Percentiles rank a stretch among this genome's conserved stretches.
phyloP scores from a whole-genome alignment of 2,888 invertebrate species.

The Schizaphis graminum region DNA sequence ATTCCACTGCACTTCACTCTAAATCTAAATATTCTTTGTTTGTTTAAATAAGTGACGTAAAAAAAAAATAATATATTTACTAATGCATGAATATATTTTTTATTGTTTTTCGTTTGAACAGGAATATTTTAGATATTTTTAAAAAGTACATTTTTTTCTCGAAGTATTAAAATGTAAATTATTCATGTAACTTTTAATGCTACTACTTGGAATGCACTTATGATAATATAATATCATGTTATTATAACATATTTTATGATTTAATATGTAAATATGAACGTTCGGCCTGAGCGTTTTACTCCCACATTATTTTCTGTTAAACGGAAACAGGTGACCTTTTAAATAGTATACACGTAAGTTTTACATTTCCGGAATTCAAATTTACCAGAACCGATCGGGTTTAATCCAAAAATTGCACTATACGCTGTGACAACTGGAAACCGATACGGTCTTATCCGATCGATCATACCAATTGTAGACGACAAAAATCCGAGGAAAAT shows the following conservation, averaged over 20 bases:
- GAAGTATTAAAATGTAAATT: neutral
- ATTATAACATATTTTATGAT: neutral
- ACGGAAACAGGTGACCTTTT: neutral
- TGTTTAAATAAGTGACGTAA: conserved; percentile 7
- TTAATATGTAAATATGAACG: neutral
- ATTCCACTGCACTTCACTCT: neutral
- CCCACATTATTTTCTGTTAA: neutral
- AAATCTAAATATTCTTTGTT: conserved; percentile 7
- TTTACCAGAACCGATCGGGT: neutral
- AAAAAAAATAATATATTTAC: neutral
- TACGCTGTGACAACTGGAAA: neutral
- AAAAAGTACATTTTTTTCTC: neutral
- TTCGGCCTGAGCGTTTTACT: neutral
- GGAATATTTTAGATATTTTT: neutral
- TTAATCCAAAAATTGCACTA: neutral
- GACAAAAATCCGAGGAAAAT: neutral
- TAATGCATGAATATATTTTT: neutral
- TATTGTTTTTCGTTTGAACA: neutral
- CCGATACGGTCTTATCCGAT: neutral
- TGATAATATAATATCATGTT: neutral
- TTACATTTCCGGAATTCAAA: neutral
- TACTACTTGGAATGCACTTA: neutral
- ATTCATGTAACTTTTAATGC: neutral
- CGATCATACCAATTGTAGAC: fast-evolving
- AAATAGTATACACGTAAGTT: neutral